These are phyloP conservation scores for Platycheirus albimanus DNA, from an alignment of 2,888 invertebrate species.

Conservation along the genomic window DNA sequence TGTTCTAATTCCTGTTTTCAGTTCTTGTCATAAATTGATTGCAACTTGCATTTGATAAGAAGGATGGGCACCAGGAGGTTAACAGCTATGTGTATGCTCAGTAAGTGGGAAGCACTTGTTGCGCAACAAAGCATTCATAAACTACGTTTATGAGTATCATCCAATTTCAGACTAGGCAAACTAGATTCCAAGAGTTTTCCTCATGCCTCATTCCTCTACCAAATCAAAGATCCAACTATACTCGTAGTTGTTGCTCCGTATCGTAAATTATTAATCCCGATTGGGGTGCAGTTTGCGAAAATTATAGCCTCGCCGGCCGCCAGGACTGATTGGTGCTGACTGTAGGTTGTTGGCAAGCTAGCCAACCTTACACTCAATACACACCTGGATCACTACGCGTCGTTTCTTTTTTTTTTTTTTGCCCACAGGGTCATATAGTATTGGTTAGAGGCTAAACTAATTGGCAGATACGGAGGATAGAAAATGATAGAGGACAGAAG, in stretches of 20 bases:
- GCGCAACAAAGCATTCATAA: conserved; percentile 41
- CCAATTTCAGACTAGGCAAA: conserved; percentile 44
- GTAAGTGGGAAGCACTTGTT: conserved; percentile 24
- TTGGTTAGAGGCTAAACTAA: conserved; percentile 27
- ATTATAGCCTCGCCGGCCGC: conserved; percentile 41
- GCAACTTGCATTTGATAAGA: conserved; percentile 5
- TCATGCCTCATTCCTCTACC: neutral
- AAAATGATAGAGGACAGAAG: conserved; percentile 22
- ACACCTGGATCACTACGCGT: neutral
- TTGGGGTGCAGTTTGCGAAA: conserved; percentile 64
- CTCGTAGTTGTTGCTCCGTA: no score
- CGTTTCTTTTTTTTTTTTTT: no score
- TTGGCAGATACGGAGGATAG: conserved; percentile 36
- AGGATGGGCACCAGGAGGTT: neutral
- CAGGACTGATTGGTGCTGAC: conserved; percentile 25
- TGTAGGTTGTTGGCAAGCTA: neutral
- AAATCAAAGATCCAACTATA: conserved; percentile 32
- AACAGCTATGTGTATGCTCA: no score
- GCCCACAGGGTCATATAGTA: conserved; percentile 55
- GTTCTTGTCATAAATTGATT: conserved; percentile 65
- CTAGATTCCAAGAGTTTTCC: conserved; percentile 39
- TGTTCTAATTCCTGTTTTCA: conserved; percentile 48
- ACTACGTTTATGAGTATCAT: conserved; percentile 28
- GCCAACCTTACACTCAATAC: neutral
- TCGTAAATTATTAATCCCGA: conserved; percentile 65